A percentile compares a stretch with the other conserved stretches of the same genome.
Conservation (phyloP, 2,888 invertebrate species). For the Sericinus montela region DNA sequence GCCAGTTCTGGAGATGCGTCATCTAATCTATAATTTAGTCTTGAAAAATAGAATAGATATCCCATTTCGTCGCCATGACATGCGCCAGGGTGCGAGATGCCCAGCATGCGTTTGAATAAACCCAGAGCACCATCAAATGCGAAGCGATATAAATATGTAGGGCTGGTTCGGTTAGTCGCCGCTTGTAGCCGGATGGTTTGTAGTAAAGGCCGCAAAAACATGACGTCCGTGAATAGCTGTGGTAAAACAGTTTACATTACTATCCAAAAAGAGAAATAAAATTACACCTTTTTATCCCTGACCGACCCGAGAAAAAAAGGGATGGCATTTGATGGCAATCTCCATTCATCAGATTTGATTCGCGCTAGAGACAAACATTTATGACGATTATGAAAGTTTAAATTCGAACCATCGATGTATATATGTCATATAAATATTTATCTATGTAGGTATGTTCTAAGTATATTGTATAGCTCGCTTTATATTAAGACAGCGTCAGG, state of each 20-base stretch:
- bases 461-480: no score
- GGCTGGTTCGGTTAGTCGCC: conserved; percentile 60
- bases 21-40: conserved; percentile 80
- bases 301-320: no score
- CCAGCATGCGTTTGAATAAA: conserved; percentile 81
- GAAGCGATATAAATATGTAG: conserved; percentile 81
- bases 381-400: no score
- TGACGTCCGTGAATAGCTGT: conserved; percentile 81
- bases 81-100: conserved; percentile 78
- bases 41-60: conserved; percentile 82
- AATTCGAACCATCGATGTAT: no score
- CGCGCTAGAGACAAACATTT: no score
- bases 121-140: conserved; percentile 81
- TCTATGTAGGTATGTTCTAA: no score
- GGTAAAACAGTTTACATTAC: conserved; percentile 1
- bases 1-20: conserved; percentile 78
- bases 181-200: conserved; percentile 70
- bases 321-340: no score
- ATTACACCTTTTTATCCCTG: no score
- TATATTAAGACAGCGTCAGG: no score
- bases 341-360: no score
- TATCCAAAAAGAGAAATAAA: no score
- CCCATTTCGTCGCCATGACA: conserved; percentile 83
- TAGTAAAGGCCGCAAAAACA: conserved; percentile 80
- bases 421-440: no score